phyloP scores from a whole-genome alignment of 2,113 vertebrate genomes.

The Gorsachius goisagi region DNA sequence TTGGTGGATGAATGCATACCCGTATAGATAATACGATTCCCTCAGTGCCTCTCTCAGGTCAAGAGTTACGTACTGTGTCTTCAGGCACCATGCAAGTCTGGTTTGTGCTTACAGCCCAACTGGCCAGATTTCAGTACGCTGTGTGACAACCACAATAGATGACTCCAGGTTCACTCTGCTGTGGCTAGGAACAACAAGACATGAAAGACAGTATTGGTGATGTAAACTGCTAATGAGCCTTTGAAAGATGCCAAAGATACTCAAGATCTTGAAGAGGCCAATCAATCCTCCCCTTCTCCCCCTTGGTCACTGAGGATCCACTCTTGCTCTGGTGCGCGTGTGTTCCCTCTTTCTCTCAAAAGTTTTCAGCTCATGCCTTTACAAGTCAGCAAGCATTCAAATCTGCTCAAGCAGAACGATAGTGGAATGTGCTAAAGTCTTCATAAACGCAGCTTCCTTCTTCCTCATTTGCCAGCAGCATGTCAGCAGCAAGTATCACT shows the following conservation, averaged over 20 bases:
- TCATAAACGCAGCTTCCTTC: background rate
- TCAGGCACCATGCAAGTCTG: background rate
- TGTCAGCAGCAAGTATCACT: background rate
- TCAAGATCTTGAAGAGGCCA: background rate
- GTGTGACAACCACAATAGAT: background rate
- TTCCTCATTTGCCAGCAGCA: background rate
- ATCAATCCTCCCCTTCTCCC: background rate
- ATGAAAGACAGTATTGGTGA: background rate
- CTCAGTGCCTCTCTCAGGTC: background rate
- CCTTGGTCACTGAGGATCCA: background rate
- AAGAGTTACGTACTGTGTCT: accelerated
- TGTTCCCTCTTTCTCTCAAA: background rate
- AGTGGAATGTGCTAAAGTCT: background rate
- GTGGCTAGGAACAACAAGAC: background rate
- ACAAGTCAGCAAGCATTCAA: background rate
- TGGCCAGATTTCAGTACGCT: background rate
- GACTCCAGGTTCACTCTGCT: background rate
- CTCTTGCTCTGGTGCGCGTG: background rate
- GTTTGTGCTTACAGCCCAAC: background rate
- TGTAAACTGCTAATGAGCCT: background rate
- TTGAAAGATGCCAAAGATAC: background rate
- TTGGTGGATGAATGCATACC: background rate
- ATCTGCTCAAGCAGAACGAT: background rate
- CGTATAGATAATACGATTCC: background rate
- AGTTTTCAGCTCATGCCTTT: background rate